A percentile compares a stretch with the other conserved stretches of the same genome.
Conservation (phyloP, 2,113 vertebrate species). For the Scatophagus argus region DNA sequence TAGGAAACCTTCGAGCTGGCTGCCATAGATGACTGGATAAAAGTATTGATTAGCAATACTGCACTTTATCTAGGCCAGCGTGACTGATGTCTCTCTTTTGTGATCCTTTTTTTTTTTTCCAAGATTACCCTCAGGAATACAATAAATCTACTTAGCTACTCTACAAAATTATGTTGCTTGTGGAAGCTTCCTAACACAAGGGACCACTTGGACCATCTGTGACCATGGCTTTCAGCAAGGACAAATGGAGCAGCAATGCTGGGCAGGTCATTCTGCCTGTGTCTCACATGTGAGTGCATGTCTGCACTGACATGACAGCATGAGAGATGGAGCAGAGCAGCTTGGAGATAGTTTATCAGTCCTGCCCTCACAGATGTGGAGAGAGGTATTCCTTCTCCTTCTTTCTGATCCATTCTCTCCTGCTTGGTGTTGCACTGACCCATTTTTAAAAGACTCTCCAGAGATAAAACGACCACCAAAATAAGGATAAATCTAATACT, state of each 20-base stretch:
- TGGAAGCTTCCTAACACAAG: slow-evolving; percentile 54
- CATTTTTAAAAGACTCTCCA: background rate
- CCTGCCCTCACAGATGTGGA: slow-evolving; percentile 3
- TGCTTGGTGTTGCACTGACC: background rate
- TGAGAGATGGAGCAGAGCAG: slow-evolving; percentile 36
- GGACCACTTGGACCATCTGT: slow-evolving; percentile 64
- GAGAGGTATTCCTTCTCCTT: slow-evolving; percentile 4
- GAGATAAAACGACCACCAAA: slow-evolving; percentile 3
- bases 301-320: slow-evolving; percentile 19
- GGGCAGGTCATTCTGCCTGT: slow-evolving; percentile 34
- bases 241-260: slow-evolving; percentile 29
- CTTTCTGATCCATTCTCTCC: background rate
- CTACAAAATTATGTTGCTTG: slow-evolving; percentile 51
- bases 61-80: slow-evolving; percentile 40
- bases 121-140: slow-evolving; percentile 37
- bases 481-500: background rate
- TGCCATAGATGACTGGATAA: slow-evolving; percentile 23
- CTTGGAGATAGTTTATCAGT: slow-evolving; percentile 1
- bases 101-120: background rate
- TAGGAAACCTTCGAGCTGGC: slow-evolving; percentile 13
- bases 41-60: slow-evolving; percentile 43
- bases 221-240: slow-evolving; percentile 41
- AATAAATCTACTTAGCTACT: slow-evolving; percentile 62
- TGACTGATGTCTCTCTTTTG: slow-evolving; percentile 32
- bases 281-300: slow-evolving; percentile 43